A percentile compares a stretch with the other conserved stretches of the same genome.
Conservation (phyloP, 2,888 invertebrate genomes). For the Caprella mutica region DNA sequence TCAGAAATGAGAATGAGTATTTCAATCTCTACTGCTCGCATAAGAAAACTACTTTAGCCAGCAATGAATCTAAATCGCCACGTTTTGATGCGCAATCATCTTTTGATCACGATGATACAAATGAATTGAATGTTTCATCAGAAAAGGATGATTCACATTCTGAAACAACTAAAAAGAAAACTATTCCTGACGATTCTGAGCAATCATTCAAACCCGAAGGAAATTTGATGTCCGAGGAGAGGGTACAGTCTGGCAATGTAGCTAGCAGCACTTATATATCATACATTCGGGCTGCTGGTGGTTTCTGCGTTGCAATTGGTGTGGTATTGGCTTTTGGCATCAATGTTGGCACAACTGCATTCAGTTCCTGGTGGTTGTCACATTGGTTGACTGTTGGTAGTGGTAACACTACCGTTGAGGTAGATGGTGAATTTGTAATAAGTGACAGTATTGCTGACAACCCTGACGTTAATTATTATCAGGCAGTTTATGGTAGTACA, state of each 20-base stretch:
- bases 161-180: too few species aligned
- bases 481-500: conserved; percentile 46
- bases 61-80: too few species aligned
- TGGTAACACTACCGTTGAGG: conserved; percentile 39
- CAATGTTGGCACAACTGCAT: conserved; percentile 47
- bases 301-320: conserved; percentile 41
- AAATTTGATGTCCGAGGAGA: conserved; percentile 40
- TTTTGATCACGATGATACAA: too few species aligned
- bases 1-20: conserved; percentile 41
- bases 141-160: too few species aligned
- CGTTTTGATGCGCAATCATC: too few species aligned
- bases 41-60: conserved; percentile 31
- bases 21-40: conserved; percentile 36
- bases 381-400: conserved; percentile 46
- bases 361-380: conserved; percentile 52
- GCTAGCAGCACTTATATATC: conserved; percentile 41
- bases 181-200: too few species aligned
- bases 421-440: too few species aligned
- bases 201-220: too few species aligned
- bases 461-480: conserved; percentile 46
- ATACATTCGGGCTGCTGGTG: conserved; percentile 49
- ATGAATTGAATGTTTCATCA: too few species aligned
- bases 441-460: conserved; percentile 44
- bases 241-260: conserved; percentile 41
- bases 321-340: conserved; percentile 44